Evolutionary conservation across 2,888 invertebrate species (phyloP), one percentile per base, ranked within the genome.

Genomic region (Monopis laevigella): DNA sequence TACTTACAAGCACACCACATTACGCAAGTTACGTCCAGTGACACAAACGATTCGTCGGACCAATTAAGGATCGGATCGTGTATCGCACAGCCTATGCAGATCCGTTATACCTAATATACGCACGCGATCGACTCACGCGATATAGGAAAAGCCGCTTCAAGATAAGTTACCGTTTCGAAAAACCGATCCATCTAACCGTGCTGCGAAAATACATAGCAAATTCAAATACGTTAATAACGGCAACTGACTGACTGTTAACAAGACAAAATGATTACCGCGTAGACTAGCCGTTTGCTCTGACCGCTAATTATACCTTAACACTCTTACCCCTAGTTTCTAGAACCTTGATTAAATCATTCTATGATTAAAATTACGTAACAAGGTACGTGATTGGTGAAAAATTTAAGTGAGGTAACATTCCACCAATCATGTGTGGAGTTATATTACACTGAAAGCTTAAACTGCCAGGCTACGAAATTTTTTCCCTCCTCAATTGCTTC

Each of bases 41-140:
- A 65, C 55, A 62, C 59, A 65, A 65, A 57, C 56, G 54, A 65
- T 65, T 59, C 52, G 59, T 53, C 49, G 45, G 49, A 54, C 48
- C 54, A 58, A 61, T 62, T 58, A 55, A 50, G 46, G 46, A 52
- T 54, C 8, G 54, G 57, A 56, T 60, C 54, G 60, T 55, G 48
- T 51, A 56, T 58, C 58, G n/a, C n/a, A 59, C 58, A 57, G 56
- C 60, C 51, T 59, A 40, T 30, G 19, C 21, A 30, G 40, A 40
- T 56, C 56, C 57, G 59, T 51, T 55, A 56, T 51, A 58, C 52
- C 53, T 50, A 21, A 21, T 6, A 21, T 59, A 61, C 63, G 62
- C 59, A 61, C 62, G 62, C 62, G 55, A 60, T 55, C 49, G 51
- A 53, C 53, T 59, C 49, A 53, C 54, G 51, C 51, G 47, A 49